Percentiles rank a stretch among this genome's conserved stretches.
phyloP scores from a whole-genome alignment of 2,113 vertebrate species.

The Xenopus laevis region DNA sequence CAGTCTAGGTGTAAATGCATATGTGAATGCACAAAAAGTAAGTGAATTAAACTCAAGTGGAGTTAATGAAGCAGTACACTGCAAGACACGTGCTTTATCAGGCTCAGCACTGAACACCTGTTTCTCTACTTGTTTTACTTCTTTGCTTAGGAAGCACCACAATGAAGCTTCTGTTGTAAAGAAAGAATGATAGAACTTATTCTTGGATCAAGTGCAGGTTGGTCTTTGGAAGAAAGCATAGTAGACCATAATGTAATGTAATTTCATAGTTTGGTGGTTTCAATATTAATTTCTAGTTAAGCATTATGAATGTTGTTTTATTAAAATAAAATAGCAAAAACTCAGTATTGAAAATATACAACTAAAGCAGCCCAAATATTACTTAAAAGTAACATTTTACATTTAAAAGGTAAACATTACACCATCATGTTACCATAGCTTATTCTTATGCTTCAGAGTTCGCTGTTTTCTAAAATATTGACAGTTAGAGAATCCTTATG shows the following conservation, averaged over 20 bases:
- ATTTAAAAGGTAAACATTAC: too few species aligned
- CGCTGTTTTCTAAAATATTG: too few species aligned
- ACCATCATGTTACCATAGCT: too few species aligned
- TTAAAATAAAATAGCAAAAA: too few species aligned
- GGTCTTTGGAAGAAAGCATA: not conserved
- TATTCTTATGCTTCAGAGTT: too few species aligned
- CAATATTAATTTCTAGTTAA: not conserved
- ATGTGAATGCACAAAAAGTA: constrained; percentile 28
- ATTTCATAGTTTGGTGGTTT: not conserved
- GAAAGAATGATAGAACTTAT: constrained; percentile 26
- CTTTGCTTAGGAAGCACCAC: constrained; percentile 13
- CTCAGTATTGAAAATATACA: too few species aligned
- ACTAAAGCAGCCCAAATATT: too few species aligned
- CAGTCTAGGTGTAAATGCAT: constrained; percentile 38
- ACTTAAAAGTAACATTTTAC: too few species aligned
- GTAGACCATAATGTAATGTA: not conserved
- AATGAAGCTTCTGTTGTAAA: constrained; percentile 16
- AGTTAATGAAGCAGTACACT: constrained; percentile 40
- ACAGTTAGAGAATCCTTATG: too few species aligned
- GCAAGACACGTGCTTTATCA: constrained; percentile 25
- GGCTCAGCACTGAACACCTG: constrained; percentile 18
- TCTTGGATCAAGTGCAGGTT: not conserved
- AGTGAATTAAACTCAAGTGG: constrained; percentile 28
- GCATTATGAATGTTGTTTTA: not conserved
- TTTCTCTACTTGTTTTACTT: constrained; percentile 31